phyloP scores from a whole-genome alignment of 2,888 invertebrate genomes.

The Hirtodrosophila trivittata region DNA sequence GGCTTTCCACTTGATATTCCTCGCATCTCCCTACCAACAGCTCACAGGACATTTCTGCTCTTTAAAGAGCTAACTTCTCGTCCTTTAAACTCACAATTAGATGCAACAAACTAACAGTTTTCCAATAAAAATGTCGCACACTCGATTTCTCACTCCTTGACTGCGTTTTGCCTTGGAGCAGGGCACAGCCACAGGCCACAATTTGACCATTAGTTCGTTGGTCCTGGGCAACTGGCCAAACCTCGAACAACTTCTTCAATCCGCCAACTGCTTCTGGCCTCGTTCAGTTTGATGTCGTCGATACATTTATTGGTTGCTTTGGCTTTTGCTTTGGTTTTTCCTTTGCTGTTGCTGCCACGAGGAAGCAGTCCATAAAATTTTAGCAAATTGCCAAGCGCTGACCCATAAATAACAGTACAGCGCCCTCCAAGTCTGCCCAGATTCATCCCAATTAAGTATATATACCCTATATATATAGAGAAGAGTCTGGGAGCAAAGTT shows the following conservation, averaged over 20 bases:
- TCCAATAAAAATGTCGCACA: too few relatives aligned
- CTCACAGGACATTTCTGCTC: too few relatives aligned
- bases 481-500: conserved; percentile 12
- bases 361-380: conserved; percentile 14
- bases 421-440: neutral
- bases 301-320: conserved; percentile 35
- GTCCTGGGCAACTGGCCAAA: neutral
- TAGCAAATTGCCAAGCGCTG: conserved; percentile 24
- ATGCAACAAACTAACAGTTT: too few relatives aligned
- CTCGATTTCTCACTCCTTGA: neutral
- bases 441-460: neutral
- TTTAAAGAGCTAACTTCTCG: too few relatives aligned
- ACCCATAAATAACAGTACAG: conserved; percentile 37
- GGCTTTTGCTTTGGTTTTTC: too few relatives aligned
- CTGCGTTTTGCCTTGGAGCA: conserved; percentile 1
- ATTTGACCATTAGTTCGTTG: conserved; percentile 12
- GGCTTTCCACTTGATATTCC: too few relatives aligned
- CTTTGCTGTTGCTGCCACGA: conserved; percentile 8
- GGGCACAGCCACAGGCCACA: conserved; percentile 15
- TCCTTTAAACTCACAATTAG: too few relatives aligned
- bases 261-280: conserved; percentile 49
- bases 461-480: conserved; percentile 4
- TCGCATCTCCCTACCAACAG: too few relatives aligned
- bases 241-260: neutral
- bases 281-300: conserved; percentile 24